A percentile compares a stretch with the other conserved stretches of the same genome.
Conservation (phyloP, 2,113 vertebrate species). For the Tragelaphus buxtoni region DNA sequence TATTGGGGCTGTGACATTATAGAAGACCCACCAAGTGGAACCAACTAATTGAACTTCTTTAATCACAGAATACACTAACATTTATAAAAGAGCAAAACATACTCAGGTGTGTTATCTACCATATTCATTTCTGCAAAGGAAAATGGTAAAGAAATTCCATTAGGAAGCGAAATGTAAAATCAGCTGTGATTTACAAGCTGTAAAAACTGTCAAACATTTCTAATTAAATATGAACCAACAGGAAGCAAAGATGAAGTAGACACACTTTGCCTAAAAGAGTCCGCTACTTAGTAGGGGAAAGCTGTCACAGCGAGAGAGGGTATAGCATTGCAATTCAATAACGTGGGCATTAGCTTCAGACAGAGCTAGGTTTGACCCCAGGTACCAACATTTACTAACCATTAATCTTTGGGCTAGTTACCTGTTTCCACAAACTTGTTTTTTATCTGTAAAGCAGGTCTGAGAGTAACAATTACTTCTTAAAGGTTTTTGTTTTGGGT, state of each 20-base stretch:
- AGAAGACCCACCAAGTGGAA: not conserved
- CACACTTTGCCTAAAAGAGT: not conserved
- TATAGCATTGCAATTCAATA: not conserved
- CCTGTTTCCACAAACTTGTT: not conserved
- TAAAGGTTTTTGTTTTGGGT: not conserved
- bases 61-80: not conserved
- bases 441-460: not conserved
- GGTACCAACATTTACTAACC: not conserved
- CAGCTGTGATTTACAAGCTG: not conserved
- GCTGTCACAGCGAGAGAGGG: not conserved
- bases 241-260: not conserved
- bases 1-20: not conserved
- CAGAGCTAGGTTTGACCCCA: not conserved
- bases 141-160: not conserved
- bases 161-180: not conserved
- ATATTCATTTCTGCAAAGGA: not conserved
- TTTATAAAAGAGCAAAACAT: not conserved
- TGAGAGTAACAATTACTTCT: not conserved
- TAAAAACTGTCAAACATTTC: not conserved
- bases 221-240: not conserved
- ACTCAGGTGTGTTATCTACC: not conserved
- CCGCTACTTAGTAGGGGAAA: not conserved
- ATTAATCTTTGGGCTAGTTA: not conserved
- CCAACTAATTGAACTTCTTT: not conserved
- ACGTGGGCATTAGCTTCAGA: not conserved